Base-by-base conservation (phyloP, 2,113 vertebrate species). In the Ellobius talpinus region DNA sequence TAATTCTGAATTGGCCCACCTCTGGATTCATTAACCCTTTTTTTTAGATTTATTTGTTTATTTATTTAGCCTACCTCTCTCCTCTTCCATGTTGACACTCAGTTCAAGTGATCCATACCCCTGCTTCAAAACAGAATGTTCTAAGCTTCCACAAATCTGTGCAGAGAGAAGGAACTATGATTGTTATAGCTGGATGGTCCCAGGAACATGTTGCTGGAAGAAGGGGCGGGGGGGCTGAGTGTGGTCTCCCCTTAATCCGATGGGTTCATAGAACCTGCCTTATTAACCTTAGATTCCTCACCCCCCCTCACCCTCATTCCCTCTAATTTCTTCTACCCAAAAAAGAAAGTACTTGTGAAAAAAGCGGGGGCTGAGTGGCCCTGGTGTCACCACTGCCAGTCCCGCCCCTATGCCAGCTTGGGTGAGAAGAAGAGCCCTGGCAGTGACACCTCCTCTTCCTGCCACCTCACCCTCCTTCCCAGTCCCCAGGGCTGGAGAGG, bases 261-360 rank as follows among this genome's bases (percentile, higher is more conserved):
- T 2, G 47, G 63, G n/a, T 72, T 24, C 4, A 45, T 47, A 68
- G 36, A 87, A 23, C 23, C 94, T 65, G 66, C 72, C 7, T 93
- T 42, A 24, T 72, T 70, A 79, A 78, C 55, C 42, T n/a, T 42
- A 31, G 81, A 92, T 84, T 86, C 66, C 81, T 95, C 82, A 72
- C 42, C 2, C 3, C 17, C 42, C 61, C 1, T 47, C 63, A 68
- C 84, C 84, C 72, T 47, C 0, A 39, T 97, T 89, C 68, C 68
- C 81, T 95, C 90, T 65, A 55, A 84, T 92, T 96, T 89, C 95
- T 96, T 97, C 96, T 68, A 97, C 93, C 97, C 94, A 97, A 97
- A 98, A 98, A 98, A 97, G 96, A 97, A 97, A 97, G 92, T 95
- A 92, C 96, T 88, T 97, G 98, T 98, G 98, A 98, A 98, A 97